Percentiles rank a stretch among this genome's conserved stretches.
Conservation (phyloP, 2,113 vertebrate genomes). For the Leptocoma aspasia region DNA sequence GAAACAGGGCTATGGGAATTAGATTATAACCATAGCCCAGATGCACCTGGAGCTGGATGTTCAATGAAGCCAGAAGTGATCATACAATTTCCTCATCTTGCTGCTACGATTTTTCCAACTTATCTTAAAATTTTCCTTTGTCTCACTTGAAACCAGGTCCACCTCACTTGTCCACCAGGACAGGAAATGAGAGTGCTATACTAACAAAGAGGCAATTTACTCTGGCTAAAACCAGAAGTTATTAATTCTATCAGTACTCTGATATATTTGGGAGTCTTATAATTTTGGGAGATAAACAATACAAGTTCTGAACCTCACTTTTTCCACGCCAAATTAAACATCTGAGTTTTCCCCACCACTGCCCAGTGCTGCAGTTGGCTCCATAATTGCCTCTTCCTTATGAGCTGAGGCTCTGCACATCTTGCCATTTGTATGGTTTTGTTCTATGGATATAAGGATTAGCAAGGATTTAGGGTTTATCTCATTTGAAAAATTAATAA, state of each 20-base stretch:
- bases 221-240: neutral
- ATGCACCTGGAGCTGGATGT: neutral
- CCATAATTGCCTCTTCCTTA: neutral
- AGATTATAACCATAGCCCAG: neutral
- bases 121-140: neutral
- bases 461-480: conserved; percentile 9
- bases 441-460: neutral
- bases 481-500: neutral
- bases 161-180: too few species aligned
- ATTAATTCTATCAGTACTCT: neutral
- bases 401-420: neutral
- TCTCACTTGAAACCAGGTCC: neutral
- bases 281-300: neutral
- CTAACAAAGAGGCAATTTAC: neutral
- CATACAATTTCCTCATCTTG: neutral
- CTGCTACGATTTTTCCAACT: neutral
- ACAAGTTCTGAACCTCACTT: neutral
- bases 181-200: neutral
- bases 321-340: neutral
- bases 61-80: neutral
- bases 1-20: neutral
- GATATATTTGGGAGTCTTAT: neutral
- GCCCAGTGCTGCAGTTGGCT: neutral
- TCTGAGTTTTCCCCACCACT: neutral
- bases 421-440: neutral